Base-by-base conservation (phyloP, 2,797 vertebrate species). In the Poecilia wingei region DNA sequence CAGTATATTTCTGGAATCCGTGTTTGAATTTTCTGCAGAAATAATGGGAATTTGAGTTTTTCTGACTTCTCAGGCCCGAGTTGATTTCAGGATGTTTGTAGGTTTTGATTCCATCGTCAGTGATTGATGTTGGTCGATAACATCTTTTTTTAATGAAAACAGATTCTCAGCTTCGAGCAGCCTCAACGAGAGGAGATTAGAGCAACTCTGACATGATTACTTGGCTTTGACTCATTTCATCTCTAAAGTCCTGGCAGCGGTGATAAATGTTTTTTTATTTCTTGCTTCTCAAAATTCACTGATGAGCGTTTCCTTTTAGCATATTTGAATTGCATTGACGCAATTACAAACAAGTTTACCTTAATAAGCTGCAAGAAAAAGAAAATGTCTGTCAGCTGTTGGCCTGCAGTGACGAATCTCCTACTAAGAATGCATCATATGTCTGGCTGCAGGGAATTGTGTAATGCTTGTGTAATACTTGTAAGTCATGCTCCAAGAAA, bases 161-260 rank as follows among this genome's bases (percentile, higher is more conserved):
- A 18, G 66, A 69, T 75, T 80, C 79, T 53, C 25, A 28, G 75
- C 72, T 78, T 76, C 43, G 36, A 51, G 72, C 74, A 77, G 74
- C 79, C 76, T 74, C 33, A 1, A 71, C 81, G 72, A 90, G 59
- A 82, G 57, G 77, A 75, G 90, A 89, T 94, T 91, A 89, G 61
- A 31, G n/a, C 83, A 59, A 89, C 79, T 76, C 43, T 46, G 72
- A 91, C 92, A 88, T 64, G 88, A 86, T 83, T 51, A 81, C 89
- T 92, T 90, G 84, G 87, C 88, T 77, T 88, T 53, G 74, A 39
- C 57, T 6, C 1, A 66, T 31, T 72, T 36, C 53, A 39, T 39
- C 53, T 51, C 22, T 59, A 25, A 3, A 84, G 83, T 85, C 80
- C 28, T 25, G 75, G 78, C 78, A 51, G n/a, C 7, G 76, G 76